Evolutionary conservation across 2,113 vertebrate genomes (phyloP), one percentile per base, ranked within the genome.

Genomic region (Rattus rattus): DNA sequence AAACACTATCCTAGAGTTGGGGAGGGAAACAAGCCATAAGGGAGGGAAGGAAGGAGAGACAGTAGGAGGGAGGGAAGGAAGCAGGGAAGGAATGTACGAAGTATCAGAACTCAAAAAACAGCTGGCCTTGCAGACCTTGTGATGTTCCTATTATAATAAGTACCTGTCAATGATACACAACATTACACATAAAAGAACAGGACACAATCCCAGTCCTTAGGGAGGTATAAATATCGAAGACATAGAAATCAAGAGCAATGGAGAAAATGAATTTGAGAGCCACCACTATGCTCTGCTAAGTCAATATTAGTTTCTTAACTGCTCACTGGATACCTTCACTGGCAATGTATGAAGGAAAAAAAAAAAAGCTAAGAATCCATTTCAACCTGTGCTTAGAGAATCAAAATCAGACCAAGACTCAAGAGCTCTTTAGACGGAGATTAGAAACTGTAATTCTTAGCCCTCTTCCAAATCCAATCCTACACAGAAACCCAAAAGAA

Each of bases 351-450:
- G 36, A 63, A 89, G 49, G n/a, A n/a, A n/a, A 91, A 83, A 97
- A 39, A 91, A 83, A 97, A 39, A 49, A 93, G 24, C 36, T 92
- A 72, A 88, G 19, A 91, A 10, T 13, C 33, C 61, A 92, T 77
- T 33, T 95, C 69, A 88, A 94, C 92, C 87, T 89, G 69, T 84
- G 49, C 14, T 76, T 93, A 72, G 12, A 28, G 65, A n/a, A 65
- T 54, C 76, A 94, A 95, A 97, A 87, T 90, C 73, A 83, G 69
- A 93, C 54, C 39, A 81, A 36, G 33, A 65, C 20, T 72, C 63
- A 95, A 81, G 36, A 92, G 47, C 4, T 47, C 96, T 84, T 87
- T 83, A 87, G 84, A 92, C 59, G 92, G 88, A 95, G 43, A 76
- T 92, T 80, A 90, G 54, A 95, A 91, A 94, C 12, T 90, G 33